Evolutionary conservation across 2,113 vertebrate species (phyloP).

Genomic region (Clarias macrocephalus): DNA sequence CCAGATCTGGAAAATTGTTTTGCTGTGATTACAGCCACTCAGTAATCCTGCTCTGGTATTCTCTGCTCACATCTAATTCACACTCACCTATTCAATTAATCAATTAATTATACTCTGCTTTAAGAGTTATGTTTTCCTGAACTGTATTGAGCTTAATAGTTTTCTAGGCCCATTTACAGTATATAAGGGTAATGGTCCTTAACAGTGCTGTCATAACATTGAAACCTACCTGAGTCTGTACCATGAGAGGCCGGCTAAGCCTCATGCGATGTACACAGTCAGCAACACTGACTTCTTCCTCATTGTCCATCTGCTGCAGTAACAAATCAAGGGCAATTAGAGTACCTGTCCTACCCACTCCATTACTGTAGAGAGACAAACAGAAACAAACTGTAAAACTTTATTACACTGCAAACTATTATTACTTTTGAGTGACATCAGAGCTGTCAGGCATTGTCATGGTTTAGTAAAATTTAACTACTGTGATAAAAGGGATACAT

Average conservation of each 20-base stretch:
- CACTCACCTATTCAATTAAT: not conserved
- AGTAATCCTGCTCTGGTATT: not conserved
- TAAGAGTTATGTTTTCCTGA: not conserved
- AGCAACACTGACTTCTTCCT: slow-evolving; percentile 67
- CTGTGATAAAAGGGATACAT: not conserved
- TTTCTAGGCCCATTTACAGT: not conserved
- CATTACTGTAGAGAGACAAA: slow-evolving; percentile 70
- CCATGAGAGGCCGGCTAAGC: slow-evolving; percentile 76
- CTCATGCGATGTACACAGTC: slow-evolving; percentile 77
- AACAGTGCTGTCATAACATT: not conserved
- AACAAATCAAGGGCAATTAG: slow-evolving; percentile 80
- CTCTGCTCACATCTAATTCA: not conserved
- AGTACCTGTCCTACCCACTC: slow-evolving; percentile 83
- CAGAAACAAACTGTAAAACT: not conserved
- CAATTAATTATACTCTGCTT: not conserved
- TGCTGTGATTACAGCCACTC: too few species aligned
- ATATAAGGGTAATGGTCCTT: not conserved
- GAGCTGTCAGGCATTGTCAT: not conserved
- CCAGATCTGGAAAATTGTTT: too few species aligned
- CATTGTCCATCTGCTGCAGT: slow-evolving; percentile 74
- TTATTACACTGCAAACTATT: not conserved
- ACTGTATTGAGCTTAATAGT: not conserved
- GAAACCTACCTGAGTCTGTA: slow-evolving; percentile 83
- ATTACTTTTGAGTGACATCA: not conserved
- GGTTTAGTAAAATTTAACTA: not conserved